Evolutionary conservation across 2,888 invertebrate species (phyloP).

Genomic region (Caenorhabditis sp.): DNA sequence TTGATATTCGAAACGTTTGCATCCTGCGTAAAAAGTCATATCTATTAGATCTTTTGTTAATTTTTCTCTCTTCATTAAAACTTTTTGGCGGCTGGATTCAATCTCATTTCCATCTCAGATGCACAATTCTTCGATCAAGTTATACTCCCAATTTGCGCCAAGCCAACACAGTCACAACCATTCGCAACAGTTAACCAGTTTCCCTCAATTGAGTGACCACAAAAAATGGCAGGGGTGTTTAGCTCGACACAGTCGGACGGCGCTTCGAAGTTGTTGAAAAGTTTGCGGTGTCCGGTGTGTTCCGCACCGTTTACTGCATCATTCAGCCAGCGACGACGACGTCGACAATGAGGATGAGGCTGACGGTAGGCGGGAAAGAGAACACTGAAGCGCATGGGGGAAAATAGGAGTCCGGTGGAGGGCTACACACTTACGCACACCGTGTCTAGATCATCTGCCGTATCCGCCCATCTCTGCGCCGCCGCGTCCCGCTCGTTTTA

Average conservation of each 20-base stretch:
- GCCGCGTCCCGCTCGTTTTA: constrained; percentile 59
- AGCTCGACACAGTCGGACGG: constrained; percentile 55
- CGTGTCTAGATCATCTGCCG: constrained; percentile 66
- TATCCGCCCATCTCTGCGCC: constrained; percentile 61
- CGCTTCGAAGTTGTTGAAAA: constrained; percentile 51
- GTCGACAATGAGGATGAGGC: constrained; percentile 6
- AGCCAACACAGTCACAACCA: not conserved
- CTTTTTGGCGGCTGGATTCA: too few species aligned
- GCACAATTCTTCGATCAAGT: not conserved
- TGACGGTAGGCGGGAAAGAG: constrained; percentile 47
- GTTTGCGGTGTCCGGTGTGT: constrained; percentile 58
- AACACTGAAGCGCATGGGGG: constrained; percentile 49
- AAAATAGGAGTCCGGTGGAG: constrained; percentile 35
- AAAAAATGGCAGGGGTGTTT: constrained; percentile 54
- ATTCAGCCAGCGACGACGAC: constrained; percentile 24
- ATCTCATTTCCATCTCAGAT: not conserved
- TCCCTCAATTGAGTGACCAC: constrained; percentile 24
- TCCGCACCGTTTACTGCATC: constrained; percentile 65
- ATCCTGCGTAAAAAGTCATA: too few species aligned
- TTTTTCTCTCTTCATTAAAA: too few species aligned
- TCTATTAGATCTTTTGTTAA: too few species aligned
- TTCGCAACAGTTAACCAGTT: constrained; percentile 46
- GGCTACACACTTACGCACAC: constrained; percentile 45
- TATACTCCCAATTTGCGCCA: not conserved
- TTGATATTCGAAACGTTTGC: too few species aligned